Evolutionary conservation across 1,140 invertebrate species (phyloP).

Genomic region (Drosophila santomea): DNA sequence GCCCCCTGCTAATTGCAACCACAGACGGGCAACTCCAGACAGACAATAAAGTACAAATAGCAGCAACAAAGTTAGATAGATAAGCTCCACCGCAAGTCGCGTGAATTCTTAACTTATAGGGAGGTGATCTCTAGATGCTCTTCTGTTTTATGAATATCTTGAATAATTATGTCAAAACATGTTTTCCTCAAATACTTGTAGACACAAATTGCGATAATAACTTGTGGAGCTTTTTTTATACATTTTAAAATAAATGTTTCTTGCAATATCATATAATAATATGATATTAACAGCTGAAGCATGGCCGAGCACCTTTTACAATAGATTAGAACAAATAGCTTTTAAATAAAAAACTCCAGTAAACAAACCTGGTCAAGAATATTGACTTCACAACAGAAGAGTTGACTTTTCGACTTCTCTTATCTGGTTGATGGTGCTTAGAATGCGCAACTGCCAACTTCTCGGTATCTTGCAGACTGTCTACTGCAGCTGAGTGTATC

Average conservation of each 20-base stretch:
- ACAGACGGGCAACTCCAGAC: constrained; percentile 2
- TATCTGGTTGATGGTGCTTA: constrained; percentile 34
- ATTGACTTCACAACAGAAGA: constrained; percentile 14
- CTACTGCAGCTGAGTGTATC: constrained; percentile 46
- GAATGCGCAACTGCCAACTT: constrained; percentile 32
- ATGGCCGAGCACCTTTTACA: constrained; percentile 19
- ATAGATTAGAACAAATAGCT: constrained; percentile 7
- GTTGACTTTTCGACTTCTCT: constrained; percentile 36
- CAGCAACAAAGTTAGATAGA: constrained; percentile 16
- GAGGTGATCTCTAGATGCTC: background rate
- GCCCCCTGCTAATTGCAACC: constrained; percentile 48
- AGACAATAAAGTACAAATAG: constrained; percentile 12
- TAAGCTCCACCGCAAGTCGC: background rate
- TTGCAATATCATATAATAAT: constrained; percentile 1
- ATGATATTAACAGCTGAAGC: background rate
- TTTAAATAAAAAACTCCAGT: background rate
- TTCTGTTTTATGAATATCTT: background rate
- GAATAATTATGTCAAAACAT: background rate
- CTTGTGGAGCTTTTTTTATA: background rate
- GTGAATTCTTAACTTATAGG: background rate
- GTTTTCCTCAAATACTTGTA: background rate
- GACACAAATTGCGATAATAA: background rate
- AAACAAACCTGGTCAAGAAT: background rate
- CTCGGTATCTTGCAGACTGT: constrained; percentile 20
- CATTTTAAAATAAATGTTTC: background rate